phyloP scores from a whole-genome alignment of 2,888 invertebrate species.

The Quadriops clusia region DNA sequence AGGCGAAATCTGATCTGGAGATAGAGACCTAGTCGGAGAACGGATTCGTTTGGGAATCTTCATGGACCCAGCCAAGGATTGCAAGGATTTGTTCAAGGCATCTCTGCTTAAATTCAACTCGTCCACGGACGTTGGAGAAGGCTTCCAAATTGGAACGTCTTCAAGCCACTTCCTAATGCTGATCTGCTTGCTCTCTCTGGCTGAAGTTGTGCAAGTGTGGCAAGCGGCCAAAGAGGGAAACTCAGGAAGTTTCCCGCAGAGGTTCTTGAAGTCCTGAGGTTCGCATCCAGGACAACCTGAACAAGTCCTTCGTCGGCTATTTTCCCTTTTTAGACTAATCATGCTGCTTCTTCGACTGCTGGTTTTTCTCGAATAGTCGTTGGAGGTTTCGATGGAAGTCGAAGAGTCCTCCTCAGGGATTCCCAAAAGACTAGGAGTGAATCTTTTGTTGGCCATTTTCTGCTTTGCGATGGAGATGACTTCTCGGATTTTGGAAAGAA shows the following conservation, averaged over 20 bases:
- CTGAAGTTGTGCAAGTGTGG: conserved; percentile 40
- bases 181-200: conserved; percentile 58
- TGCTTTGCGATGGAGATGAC: conserved; percentile 82
- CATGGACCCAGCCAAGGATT: conserved; percentile 5
- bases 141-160: conserved; percentile 46
- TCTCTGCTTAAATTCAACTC: too few species aligned
- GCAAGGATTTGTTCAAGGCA: neutral
- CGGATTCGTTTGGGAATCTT: conserved; percentile 19
- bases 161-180: conserved; percentile 68
- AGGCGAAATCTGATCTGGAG: conserved; percentile 22
- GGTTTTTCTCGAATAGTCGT: conserved; percentile 31
- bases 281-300: conserved; percentile 60
- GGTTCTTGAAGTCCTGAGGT: conserved; percentile 27
- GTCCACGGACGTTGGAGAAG: conserved; percentile 8
- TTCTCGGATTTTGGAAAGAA: conserved; percentile 78
- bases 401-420: conserved; percentile 70
- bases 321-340: conserved; percentile 49
- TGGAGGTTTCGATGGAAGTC: conserved; percentile 39
- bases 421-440: conserved; percentile 62
- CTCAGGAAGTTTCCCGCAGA: conserved; percentile 36
- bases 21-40: conserved; percentile 30
- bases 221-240: conserved; percentile 39
- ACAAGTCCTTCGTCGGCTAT: conserved; percentile 44
- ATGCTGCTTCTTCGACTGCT: conserved; percentile 45
- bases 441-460: conserved; percentile 73